A percentile compares a stretch with the other conserved stretches of the same genome.
These are phyloP conservation scores for Antitype chi DNA, from an alignment of 2,888 invertebrate genomes.

Conservation along the genomic window DNA sequence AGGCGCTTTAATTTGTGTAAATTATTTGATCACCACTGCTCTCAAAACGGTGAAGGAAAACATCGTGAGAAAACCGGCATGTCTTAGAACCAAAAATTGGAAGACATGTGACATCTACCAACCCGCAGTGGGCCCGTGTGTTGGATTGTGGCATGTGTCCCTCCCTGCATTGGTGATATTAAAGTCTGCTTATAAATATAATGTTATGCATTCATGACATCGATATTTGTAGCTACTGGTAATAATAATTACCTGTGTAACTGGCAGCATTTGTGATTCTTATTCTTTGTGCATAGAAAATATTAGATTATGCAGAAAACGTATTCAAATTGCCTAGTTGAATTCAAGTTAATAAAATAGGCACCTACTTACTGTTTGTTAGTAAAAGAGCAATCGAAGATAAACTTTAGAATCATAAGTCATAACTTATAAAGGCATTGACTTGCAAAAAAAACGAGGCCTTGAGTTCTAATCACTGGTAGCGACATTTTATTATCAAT, in stretches of 20 bases:
- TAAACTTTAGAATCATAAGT: not conserved
- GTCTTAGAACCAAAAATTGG: too few species aligned
- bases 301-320: not conserved
- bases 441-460: not conserved
- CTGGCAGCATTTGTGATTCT: not conserved
- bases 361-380: too few species aligned
- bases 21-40: too few species aligned
- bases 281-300: not conserved
- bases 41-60: too few species aligned
- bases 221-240: not conserved
- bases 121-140: too few species aligned
- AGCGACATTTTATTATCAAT: not conserved
- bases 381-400: not conserved
- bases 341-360: conserved; percentile 1
- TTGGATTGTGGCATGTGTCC: too few species aligned
- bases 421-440: not conserved
- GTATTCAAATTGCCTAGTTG: not conserved
- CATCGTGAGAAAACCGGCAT: too few species aligned
- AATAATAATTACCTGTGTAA: not conserved
- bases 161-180: too few species aligned
- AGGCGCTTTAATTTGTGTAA: too few species aligned
- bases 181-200: too few species aligned
- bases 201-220: not conserved
- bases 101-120: too few species aligned
- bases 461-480: not conserved